Conservation (phyloP, 2,113 vertebrate species). For the Gallinago undulata region DNA sequence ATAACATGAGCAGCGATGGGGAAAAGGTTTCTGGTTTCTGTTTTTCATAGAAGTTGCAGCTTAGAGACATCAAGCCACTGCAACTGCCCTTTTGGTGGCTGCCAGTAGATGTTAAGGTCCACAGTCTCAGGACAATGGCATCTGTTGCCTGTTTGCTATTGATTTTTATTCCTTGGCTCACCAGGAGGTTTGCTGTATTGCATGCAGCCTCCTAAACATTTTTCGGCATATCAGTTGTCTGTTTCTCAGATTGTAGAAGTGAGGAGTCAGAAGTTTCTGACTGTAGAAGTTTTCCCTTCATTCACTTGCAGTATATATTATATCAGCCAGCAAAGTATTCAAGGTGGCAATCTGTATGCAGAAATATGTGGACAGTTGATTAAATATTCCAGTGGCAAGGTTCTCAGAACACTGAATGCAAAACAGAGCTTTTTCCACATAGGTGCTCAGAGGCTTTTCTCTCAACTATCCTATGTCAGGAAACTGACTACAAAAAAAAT, state of each 20-base stretch:
- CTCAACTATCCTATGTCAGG: neutral
- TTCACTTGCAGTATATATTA: neutral
- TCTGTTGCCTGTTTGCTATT: neutral
- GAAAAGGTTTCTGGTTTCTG: neutral
- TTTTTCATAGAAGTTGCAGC: neutral
- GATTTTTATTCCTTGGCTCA: neutral
- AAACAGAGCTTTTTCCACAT: neutral
- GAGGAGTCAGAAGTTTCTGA: neutral
- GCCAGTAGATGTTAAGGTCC: neutral
- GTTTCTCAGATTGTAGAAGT: neutral
- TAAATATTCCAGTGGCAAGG: neutral
- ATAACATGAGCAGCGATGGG: fast-evolving
- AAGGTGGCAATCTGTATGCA: neutral
- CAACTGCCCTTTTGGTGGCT: neutral
- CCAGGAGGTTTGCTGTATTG: neutral
- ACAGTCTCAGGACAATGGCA: neutral
- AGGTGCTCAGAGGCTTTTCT: neutral
- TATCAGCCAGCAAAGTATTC: neutral
- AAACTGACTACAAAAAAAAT: neutral
- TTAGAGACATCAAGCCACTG: neutral
- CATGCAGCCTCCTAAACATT: neutral
- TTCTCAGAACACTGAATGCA: neutral
- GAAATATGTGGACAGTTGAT: neutral
- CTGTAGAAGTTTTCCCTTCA: neutral
- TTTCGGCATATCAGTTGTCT: neutral